These are phyloP conservation scores for Galagoides demidoff DNA, from an alignment of 2,797 vertebrate genomes.

Conservation along the genomic window DNA sequence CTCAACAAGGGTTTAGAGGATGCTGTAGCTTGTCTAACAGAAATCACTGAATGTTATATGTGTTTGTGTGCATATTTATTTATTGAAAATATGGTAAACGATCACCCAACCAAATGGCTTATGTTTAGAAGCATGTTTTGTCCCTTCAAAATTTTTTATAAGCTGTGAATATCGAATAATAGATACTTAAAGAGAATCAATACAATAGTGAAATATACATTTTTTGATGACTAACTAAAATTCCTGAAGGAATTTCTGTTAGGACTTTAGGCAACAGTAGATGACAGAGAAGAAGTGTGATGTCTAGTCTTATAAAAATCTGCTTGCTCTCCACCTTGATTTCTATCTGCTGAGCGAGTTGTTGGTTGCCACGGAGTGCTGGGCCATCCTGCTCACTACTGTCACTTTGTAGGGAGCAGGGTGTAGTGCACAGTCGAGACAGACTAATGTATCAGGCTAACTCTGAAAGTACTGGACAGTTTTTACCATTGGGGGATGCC, in stretches of 20 bases:
- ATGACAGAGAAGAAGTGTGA: not conserved
- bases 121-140: not conserved
- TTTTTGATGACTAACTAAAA: not conserved
- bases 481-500: not conserved
- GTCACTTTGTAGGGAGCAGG: no score
- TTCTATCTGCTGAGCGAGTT: not conserved
- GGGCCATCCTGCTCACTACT: not conserved
- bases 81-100: not conserved
- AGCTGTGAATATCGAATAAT: not conserved
- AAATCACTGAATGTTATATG: not conserved
- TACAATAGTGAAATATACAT: not conserved
- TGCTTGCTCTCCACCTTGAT: no score
- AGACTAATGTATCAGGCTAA: not conserved
- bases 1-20: not conserved
- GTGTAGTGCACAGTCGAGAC: no score
- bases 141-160: not conserved
- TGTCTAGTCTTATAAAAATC: no score
- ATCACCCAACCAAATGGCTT: not conserved
- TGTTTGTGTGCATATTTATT: not conserved
- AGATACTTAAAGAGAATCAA: not conserved
- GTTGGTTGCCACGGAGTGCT: fast-evolving
- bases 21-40: not conserved
- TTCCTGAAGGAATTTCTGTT: not conserved
- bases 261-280: not conserved
- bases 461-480: not conserved